Conservation (phyloP, 2,113 vertebrate species). For the Rhea pennata region DNA sequence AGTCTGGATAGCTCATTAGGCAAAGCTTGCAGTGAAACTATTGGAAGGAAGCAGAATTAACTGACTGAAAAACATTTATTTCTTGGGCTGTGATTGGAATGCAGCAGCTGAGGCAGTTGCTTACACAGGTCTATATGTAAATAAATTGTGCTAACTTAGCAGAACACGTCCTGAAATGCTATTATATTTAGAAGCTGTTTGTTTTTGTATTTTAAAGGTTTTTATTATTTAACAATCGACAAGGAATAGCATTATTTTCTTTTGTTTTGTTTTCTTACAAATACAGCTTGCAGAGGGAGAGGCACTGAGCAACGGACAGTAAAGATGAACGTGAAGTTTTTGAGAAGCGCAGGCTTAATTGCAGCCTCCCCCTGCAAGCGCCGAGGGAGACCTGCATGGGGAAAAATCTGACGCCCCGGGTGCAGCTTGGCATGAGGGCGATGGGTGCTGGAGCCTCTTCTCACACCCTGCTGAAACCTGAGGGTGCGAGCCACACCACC, state of each 20-base stretch:
- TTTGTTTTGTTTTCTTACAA: neutral
- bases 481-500: neutral
- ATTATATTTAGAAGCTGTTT: neutral
- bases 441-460: neutral
- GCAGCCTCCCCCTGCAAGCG: neutral
- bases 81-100: neutral
- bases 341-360: neutral
- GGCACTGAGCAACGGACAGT: neutral
- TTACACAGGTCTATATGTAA: neutral
- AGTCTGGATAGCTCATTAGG: constrained; percentile 36
- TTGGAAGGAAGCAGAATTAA: neutral
- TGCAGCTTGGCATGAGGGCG: neutral
- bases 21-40: neutral
- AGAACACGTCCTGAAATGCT: neutral
- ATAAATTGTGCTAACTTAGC: neutral
- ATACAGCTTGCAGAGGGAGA: neutral
- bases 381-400: neutral
- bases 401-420: neutral
- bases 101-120: neutral
- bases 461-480: neutral
- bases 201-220: neutral
- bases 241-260: neutral
- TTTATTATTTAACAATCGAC: neutral
- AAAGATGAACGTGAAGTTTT: neutral
- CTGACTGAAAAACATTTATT: neutral